Evolutionary conservation across 2,113 vertebrate species (phyloP).

Genomic region (Natator depressus): DNA sequence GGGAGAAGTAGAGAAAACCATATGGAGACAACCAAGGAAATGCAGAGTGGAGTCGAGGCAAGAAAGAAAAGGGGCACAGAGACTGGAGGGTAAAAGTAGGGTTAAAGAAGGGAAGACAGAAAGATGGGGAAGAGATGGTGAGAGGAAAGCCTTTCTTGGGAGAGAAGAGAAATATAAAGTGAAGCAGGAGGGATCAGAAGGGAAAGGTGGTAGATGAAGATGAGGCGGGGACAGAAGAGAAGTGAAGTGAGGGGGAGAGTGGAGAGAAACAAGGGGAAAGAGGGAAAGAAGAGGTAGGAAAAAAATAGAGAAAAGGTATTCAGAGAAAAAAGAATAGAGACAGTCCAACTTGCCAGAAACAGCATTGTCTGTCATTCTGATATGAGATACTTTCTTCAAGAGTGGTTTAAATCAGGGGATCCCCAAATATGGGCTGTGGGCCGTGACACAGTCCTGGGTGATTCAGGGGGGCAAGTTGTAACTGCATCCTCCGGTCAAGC

Average conservation of each 20-base stretch:
- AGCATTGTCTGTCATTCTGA: background rate
- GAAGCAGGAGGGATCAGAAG: background rate
- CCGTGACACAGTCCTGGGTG: no score
- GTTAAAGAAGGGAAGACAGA: background rate
- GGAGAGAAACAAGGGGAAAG: background rate
- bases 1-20: background rate
- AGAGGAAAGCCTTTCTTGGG: background rate
- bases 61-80: background rate
- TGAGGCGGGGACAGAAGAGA: background rate
- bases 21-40: background rate
- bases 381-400: background rate
- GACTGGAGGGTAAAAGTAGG: background rate
- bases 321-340: background rate
- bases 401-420: no score
- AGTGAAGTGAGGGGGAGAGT: fast-evolving
- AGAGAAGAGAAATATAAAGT: background rate
- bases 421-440: no score
- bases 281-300: background rate
- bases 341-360: background rate
- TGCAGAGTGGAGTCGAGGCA: background rate
- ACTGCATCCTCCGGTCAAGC: no score
- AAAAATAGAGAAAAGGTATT: background rate
- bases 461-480: no score
- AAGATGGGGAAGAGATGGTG: background rate
- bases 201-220: background rate